phyloP scores from a whole-genome alignment of 2,797 vertebrate species.

The Protosalanx chinensis region DNA sequence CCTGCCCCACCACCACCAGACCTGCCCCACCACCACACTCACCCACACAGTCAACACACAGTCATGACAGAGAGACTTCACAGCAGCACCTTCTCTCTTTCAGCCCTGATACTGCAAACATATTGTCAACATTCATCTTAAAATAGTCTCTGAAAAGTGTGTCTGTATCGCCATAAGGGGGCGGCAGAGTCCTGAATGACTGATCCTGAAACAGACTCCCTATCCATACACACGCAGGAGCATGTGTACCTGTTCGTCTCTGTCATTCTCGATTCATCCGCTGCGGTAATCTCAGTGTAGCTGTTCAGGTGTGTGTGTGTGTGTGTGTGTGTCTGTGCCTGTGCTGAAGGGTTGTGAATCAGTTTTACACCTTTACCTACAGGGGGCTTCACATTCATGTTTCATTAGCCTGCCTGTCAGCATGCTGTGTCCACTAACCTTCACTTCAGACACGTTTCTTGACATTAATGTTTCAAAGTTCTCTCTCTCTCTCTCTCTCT shows the following conservation, averaged over 20 bases:
- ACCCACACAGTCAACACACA: too few species aligned
- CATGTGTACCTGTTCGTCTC: background rate
- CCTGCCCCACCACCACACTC: too few species aligned
- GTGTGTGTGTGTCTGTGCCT: too few species aligned
- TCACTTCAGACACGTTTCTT: too few species aligned
- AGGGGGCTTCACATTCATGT: conserved; percentile 2
- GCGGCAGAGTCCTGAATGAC: too few species aligned
- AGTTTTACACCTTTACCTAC: background rate
- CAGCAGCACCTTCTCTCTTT: too few species aligned
- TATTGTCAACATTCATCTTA: too few species aligned
- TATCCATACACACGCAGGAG: background rate
- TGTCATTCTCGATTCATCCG: background rate
- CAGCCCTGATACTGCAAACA: too few species aligned
- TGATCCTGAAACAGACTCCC: background rate
- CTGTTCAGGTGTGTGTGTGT: background rate
- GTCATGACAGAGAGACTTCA: background rate
- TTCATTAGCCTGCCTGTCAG: background rate
- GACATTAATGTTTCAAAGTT: background rate
- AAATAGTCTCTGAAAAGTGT: too few species aligned
- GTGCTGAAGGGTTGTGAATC: background rate
- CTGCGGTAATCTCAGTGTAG: background rate
- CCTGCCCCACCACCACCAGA: too few species aligned
- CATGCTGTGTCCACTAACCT: too few species aligned
- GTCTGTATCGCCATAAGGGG: too few species aligned
- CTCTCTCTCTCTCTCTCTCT: background rate